These are phyloP conservation scores for Trachemys scripta DNA, from an alignment of 2,113 vertebrate genomes.

Conservation along the genomic window DNA sequence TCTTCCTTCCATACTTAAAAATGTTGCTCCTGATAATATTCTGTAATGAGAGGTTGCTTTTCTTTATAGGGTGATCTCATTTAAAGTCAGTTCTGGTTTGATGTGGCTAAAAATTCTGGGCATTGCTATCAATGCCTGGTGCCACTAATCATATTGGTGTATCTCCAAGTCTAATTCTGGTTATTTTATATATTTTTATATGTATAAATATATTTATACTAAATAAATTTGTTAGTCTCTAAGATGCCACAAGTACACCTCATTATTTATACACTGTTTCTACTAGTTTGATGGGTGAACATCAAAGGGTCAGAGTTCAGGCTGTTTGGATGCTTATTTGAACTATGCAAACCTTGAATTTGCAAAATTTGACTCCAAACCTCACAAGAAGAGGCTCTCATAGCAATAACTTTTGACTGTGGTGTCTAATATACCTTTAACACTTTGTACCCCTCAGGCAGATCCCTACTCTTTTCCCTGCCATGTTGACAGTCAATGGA, in stretches of 20 bases:
- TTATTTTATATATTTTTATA: background rate
- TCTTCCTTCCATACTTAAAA: background rate
- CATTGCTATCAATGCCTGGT: background rate
- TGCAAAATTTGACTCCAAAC: background rate
- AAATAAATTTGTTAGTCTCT: too few relatives aligned
- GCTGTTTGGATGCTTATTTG: background rate
- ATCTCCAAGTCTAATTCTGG: background rate
- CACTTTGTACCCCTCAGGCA: background rate
- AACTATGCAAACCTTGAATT: fast-evolving
- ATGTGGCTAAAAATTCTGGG: background rate
- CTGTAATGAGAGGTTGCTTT: background rate
- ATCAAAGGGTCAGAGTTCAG: background rate
- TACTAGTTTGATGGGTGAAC: background rate
- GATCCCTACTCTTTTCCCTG: background rate
- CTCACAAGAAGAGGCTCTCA: background rate
- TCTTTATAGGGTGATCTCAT: fast-evolving
- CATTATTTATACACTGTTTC: background rate
- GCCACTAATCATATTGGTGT: background rate
- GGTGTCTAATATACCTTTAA: background rate
- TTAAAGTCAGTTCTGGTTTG: background rate
- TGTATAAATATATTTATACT: too few relatives aligned
- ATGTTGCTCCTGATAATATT: background rate
- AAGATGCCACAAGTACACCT: too few relatives aligned
- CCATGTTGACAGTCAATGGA: fast-evolving
- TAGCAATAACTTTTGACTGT: fast-evolving